Percentiles rank a stretch among this genome's conserved stretches.
phyloP scores from a whole-genome alignment of 2,113 vertebrate species.

The Sminthopsis crassicaudata region DNA sequence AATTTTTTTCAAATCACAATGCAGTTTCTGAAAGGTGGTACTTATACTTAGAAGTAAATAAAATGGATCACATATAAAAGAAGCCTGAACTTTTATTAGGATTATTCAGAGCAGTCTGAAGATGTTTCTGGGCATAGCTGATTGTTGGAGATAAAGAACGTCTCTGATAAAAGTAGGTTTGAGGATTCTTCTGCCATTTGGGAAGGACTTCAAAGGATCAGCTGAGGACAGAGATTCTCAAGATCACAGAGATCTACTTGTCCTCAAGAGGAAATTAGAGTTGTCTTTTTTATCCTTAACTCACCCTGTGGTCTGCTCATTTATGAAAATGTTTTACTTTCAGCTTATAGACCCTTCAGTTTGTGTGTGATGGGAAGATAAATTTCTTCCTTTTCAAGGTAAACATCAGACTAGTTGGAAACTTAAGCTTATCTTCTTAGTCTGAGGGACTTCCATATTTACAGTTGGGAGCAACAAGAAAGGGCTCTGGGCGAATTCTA shows the following conservation, averaged over 20 bases:
- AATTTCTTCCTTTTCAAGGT: conserved; percentile 6
- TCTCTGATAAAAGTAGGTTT: neutral
- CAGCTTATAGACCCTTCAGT: conserved; percentile 25
- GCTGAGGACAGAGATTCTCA: neutral
- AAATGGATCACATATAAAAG: neutral
- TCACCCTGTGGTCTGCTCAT: neutral
- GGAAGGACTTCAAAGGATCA: neutral
- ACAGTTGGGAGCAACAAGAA: neutral
- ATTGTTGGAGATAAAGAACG: neutral
- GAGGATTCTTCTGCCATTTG: neutral
- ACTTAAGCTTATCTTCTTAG: neutral
- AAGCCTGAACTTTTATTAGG: neutral
- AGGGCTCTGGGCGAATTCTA: neutral
- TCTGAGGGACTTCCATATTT: neutral
- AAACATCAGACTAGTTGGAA: conserved; percentile 24
- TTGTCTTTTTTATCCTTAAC: neutral
- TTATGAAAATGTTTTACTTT: neutral
- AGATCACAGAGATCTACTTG: neutral
- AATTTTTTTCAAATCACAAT: neutral
- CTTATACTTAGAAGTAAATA: neutral
- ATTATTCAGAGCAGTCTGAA: neutral
- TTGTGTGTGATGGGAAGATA: neutral
- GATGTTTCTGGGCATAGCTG: neutral
- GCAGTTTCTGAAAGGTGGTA: neutral
- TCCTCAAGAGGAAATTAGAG: neutral